Evolutionary conservation across 2,888 invertebrate species (phyloP).

Genomic region (Drosophila macrospina): DNA sequence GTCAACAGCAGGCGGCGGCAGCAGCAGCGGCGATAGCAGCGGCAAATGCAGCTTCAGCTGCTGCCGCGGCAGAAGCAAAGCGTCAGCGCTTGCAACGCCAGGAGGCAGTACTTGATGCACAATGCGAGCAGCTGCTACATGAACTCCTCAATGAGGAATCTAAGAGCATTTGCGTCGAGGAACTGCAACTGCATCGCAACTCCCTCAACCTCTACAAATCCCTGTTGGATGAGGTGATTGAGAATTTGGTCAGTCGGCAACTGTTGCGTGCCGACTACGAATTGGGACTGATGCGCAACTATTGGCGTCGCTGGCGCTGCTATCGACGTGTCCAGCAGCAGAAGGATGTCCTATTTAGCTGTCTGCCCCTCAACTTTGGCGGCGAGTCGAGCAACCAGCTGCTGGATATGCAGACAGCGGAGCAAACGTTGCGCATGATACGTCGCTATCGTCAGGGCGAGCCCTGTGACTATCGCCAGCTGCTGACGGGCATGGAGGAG

Average conservation of each 20-base stretch:
- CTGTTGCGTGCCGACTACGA: slow-evolving; percentile 61
- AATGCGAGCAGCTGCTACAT: background rate
- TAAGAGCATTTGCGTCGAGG: slow-evolving; percentile 13
- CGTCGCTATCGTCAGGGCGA: slow-evolving; percentile 86
- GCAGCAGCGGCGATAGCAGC: slow-evolving; percentile 10
- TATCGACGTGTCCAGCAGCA: slow-evolving; percentile 84
- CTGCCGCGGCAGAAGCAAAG: slow-evolving; percentile 7
- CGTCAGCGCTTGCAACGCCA: background rate
- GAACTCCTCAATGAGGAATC: slow-evolving; percentile 21
- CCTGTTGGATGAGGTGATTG: slow-evolving; percentile 22
- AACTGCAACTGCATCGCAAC: slow-evolving; percentile 18
- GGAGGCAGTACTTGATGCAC: background rate
- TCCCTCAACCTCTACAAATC: slow-evolving; percentile 16
- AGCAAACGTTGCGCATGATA: slow-evolving; percentile 84
- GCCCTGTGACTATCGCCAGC: slow-evolving; percentile 75
- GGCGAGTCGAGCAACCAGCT: slow-evolving; percentile 67
- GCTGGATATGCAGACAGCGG: slow-evolving; percentile 65
- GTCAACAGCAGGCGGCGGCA: slow-evolving; percentile 7
- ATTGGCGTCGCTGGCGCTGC: slow-evolving; percentile 86
- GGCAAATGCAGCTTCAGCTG: background rate
- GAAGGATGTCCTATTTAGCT: slow-evolving; percentile 86
- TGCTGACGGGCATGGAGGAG: slow-evolving; percentile 57
- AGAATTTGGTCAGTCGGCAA: slow-evolving; percentile 5
- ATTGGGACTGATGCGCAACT: slow-evolving; percentile 83
- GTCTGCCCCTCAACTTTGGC: slow-evolving; percentile 87